Evolutionary conservation across 2,888 invertebrate genomes (phyloP).

Genomic region (Erynnis tages): DNA sequence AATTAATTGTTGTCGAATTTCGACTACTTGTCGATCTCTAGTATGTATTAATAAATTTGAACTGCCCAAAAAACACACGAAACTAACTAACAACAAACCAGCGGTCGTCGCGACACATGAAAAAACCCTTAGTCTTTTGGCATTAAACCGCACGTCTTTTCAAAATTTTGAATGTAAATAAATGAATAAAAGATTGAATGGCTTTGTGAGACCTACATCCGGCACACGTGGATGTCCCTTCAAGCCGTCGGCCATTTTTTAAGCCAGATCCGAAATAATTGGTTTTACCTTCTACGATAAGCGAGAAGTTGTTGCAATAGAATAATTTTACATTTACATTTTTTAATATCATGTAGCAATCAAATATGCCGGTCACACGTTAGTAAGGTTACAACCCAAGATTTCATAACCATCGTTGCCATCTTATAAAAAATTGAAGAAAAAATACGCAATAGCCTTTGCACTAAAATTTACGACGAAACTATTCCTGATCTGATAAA

Average conservation of each 20-base stretch:
- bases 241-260: conserved; percentile 15
- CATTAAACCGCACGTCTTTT: conserved; percentile 61
- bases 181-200: conserved; percentile 53
- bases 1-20: too few relatives aligned
- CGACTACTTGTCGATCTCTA: too few relatives aligned
- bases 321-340: too few relatives aligned
- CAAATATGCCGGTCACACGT: too few relatives aligned
- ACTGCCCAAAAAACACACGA: neutral
- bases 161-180: conserved; percentile 15
- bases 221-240: conserved; percentile 69
- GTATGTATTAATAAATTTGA: too few relatives aligned
- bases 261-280: conserved; percentile 8
- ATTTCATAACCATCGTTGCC: too few relatives aligned
- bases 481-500: too few relatives aligned
- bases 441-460: too few relatives aligned
- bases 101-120: neutral
- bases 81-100: neutral
- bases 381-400: too few relatives aligned
- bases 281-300: neutral
- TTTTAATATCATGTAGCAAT: conserved; percentile 3
- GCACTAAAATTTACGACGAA: too few relatives aligned
- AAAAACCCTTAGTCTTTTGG: conserved; percentile 41
- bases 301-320: too few relatives aligned
- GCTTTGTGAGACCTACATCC: conserved; percentile 66
- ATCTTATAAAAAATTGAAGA: too few relatives aligned